Conservation (phyloP, 1,140 invertebrate genomes). For the Sminthurinus signatus region DNA sequence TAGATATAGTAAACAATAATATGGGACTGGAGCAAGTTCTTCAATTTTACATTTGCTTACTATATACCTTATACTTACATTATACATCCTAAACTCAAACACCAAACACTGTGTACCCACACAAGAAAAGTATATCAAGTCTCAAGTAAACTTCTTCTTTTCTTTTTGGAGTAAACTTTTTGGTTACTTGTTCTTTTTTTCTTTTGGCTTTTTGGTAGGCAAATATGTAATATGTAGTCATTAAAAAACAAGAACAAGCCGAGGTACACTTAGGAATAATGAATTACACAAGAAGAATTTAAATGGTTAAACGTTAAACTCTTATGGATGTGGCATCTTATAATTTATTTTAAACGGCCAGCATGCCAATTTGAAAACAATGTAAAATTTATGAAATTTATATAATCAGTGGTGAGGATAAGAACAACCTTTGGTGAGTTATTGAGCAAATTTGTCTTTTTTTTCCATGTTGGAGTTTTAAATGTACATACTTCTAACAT, state of each 20-base stretch:
- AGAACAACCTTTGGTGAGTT: not conserved
- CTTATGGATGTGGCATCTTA: conserved; percentile 7
- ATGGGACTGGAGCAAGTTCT: no score
- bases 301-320: conserved; percentile 6
- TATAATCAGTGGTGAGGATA: conserved; percentile 6
- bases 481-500: not conserved
- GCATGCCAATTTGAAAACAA: conserved; percentile 12
- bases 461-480: not conserved
- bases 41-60: no score
- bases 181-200: no score
- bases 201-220: no score
- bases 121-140: no score
- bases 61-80: no score
- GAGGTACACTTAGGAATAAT: conserved; percentile 5
- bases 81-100: no score
- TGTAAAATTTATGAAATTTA: conserved; percentile 15
- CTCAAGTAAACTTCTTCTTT: no score
- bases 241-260: conserved; percentile 3
- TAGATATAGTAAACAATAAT: no score
- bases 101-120: no score
- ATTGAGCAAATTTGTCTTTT: conserved; percentile 12
- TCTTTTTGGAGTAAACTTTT: no score
- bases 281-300: conserved; percentile 4
- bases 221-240: not conserved
- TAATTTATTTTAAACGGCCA: conserved; percentile 16